Conservation (phyloP, 2,888 invertebrate genomes). For the Zhuqinia jingwanae region DNA sequence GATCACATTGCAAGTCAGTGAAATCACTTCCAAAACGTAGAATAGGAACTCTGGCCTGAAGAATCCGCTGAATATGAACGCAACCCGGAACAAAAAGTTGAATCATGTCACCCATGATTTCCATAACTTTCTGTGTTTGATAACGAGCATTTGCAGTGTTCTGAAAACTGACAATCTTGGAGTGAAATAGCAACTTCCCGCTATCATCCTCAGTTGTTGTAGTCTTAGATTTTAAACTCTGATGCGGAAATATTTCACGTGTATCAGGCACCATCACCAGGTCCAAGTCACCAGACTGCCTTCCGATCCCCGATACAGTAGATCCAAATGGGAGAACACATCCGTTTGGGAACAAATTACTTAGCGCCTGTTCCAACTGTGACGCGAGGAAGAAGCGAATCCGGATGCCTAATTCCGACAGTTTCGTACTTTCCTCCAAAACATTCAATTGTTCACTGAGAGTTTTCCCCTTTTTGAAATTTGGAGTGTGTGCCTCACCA, state of each 20-base stretch:
- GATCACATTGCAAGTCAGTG: conserved; percentile 90
- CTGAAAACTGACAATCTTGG: conserved; percentile 83
- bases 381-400: conserved; percentile 75
- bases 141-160: conserved; percentile 83
- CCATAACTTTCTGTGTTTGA: conserved; percentile 88
- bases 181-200: conserved; percentile 84
- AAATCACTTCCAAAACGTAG: conserved; percentile 90
- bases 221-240: conserved; percentile 44
- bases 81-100: conserved; percentile 89
- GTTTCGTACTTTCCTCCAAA: conserved; percentile 69
- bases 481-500: not conserved
- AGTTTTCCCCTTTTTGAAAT: conserved; percentile 73
- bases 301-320: conserved; percentile 78
- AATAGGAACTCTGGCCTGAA: conserved; percentile 94
- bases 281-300: conserved; percentile 77
- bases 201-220: too few relatives aligned
- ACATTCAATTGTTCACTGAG: conserved; percentile 73
- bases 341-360: conserved; percentile 75
- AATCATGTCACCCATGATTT: conserved; percentile 87
- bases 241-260: conserved; percentile 72
- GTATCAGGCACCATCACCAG: conserved; percentile 76
- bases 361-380: conserved; percentile 75
- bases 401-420: conserved; percentile 75
- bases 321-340: conserved; percentile 79
- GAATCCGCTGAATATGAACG: conserved; percentile 85